Conservation (phyloP, 1,140 invertebrate species). For the Oryctes rhinoceros region DNA sequence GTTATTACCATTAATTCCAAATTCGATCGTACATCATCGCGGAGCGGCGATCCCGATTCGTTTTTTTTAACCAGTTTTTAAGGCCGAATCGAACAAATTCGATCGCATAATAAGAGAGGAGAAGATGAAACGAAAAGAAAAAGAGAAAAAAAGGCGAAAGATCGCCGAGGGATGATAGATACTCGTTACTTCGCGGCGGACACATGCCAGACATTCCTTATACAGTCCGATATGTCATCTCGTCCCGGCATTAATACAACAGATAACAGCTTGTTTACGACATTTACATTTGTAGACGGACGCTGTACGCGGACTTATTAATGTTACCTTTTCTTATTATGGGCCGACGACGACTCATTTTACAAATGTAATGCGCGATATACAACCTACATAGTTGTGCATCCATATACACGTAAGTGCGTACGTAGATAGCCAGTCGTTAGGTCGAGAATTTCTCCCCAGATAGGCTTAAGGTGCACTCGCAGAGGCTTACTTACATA, state of each 20-base stretch:
- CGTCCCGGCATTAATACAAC: constrained; percentile 51
- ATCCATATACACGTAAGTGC: background rate
- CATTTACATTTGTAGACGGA: constrained; percentile 53
- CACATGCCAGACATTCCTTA: constrained; percentile 52
- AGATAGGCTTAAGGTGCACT: background rate
- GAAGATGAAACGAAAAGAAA: no score
- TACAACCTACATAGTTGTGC: background rate
- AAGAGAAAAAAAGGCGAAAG: background rate
- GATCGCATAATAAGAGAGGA: background rate
- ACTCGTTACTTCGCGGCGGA: constrained; percentile 24
- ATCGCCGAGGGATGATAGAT: constrained; percentile 33
- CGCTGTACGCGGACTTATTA: constrained; percentile 49
- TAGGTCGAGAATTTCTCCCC: background rate
- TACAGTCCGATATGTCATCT: constrained; percentile 51
- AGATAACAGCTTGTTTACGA: constrained; percentile 55
- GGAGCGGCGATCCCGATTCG: background rate
- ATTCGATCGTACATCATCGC: background rate
- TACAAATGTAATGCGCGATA: constrained; percentile 30
- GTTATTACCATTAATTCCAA: constrained; percentile 1
- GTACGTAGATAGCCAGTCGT: background rate
- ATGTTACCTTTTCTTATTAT: constrained; percentile 46
- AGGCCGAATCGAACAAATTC: constrained; percentile 21
- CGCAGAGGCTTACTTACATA: no score
- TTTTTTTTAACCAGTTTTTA: background rate
- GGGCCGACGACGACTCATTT: constrained; percentile 32